phyloP scores from a whole-genome alignment of 2,797 vertebrate species.

The Selene dorsalis region DNA sequence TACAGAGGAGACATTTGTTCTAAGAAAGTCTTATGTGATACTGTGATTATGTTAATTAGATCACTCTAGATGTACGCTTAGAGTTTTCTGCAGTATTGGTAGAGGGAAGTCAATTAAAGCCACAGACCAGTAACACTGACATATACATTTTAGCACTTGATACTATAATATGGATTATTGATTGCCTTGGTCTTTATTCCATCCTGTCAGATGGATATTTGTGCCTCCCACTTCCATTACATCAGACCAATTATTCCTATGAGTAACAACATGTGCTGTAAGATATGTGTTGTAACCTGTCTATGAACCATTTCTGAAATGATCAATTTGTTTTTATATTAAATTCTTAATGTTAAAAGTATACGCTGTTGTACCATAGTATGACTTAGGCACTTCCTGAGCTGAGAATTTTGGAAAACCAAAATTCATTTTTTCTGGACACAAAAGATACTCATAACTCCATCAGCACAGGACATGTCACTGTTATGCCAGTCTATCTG shows the following conservation, averaged over 20 bases:
- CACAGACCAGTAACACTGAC: constrained; percentile 8
- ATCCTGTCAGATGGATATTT: background rate
- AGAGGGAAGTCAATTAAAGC: constrained; percentile 35
- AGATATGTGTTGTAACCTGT: background rate
- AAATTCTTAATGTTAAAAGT: too few relatives aligned
- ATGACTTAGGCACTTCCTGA: too few relatives aligned
- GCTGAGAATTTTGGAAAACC: too few relatives aligned
- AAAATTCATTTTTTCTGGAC: too few relatives aligned
- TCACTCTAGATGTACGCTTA: constrained; percentile 25
- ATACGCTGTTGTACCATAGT: too few relatives aligned
- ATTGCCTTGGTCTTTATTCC: background rate
- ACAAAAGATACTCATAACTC: too few relatives aligned
- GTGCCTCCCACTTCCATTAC: background rate
- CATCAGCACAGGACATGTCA: too few relatives aligned
- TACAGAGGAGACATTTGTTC: constrained; percentile 38
- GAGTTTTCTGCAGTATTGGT: constrained; percentile 2
- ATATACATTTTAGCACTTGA: constrained; percentile 12
- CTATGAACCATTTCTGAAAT: background rate
- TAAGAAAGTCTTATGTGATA: constrained; percentile 10
- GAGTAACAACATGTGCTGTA: background rate
- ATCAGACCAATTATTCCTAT: constrained; percentile 5
- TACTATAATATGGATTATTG: constrained; percentile 29
- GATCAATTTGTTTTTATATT: too few relatives aligned
- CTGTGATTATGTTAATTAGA: constrained; percentile 41
- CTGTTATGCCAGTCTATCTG: too few relatives aligned